A percentile compares a stretch with the other conserved stretches of the same genome.
Evolutionary conservation across 2,113 vertebrate genomes (phyloP).

Genomic region (zebrafish (Danio rerio)): DNA sequence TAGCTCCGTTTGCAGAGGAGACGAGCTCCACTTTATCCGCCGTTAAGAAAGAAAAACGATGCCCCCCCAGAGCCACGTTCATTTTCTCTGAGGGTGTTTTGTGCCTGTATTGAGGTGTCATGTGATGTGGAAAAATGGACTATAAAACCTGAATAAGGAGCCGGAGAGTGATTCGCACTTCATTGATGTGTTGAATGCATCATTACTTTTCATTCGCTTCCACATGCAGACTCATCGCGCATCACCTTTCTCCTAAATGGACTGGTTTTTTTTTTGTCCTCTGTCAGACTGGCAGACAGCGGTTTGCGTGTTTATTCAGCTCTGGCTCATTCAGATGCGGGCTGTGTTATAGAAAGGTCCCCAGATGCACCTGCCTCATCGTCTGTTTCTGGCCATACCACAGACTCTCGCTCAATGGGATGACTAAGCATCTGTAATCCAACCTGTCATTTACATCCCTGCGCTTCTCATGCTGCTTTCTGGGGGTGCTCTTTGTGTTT

Average conservation of each 20-base stretch:
- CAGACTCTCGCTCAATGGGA: conserved; percentile 36
- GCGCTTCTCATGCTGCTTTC: background rate
- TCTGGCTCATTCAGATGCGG: conserved; percentile 56
- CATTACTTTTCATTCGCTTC: conserved; percentile 54
- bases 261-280: conserved; percentile 22
- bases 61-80: background rate
- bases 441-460: conserved; percentile 4
- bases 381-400: conserved; percentile 46
- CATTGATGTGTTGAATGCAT: conserved; percentile 40
- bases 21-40: conserved; percentile 43
- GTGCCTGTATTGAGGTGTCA: background rate
- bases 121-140: conserved; percentile 20
- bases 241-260: conserved; percentile 48
- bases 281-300: conserved; percentile 26
- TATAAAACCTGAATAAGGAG: conserved; percentile 39
- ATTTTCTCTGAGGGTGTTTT: conserved; percentile 1
- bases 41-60: conserved; percentile 43
- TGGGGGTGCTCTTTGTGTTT: background rate
- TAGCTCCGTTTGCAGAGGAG: conserved; percentile 26
- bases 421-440: conserved; percentile 34
- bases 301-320: conserved; percentile 59
- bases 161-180: conserved; percentile 26
- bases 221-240: conserved; percentile 42
- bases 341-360: conserved; percentile 62
- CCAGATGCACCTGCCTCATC: conserved; percentile 54